Conservation (phyloP, 2,113 vertebrate species). For the Tichodroma muraria region DNA sequence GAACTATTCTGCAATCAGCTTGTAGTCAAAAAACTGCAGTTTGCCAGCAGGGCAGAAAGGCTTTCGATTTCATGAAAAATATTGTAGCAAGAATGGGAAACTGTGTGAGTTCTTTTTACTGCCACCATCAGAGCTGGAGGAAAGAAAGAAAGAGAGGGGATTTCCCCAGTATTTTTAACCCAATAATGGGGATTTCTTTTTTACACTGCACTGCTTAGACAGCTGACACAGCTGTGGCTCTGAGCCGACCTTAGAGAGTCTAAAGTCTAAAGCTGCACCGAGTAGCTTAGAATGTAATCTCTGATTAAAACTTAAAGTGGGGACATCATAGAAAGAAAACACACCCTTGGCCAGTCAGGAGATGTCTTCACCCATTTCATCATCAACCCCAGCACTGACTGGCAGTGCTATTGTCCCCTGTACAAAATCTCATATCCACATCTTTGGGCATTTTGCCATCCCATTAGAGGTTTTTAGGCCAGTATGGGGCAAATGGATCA, state of each 20-base stretch:
- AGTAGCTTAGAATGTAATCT: not conserved
- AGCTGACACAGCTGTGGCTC: not conserved
- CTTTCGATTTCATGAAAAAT: conserved; percentile 57
- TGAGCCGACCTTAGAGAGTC: not conserved
- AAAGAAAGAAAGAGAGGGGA: not conserved
- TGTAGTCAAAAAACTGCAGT: conserved; percentile 18
- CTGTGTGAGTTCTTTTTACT: not conserved
- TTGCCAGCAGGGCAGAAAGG: conserved; percentile 30
- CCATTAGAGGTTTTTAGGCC: not conserved
- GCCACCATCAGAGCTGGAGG: not conserved
- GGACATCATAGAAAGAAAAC: not conserved
- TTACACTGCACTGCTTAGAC: not conserved
- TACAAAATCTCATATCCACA: not conserved
- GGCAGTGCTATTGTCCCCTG: not conserved
- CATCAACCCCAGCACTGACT: not conserved
- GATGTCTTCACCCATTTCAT: not conserved
- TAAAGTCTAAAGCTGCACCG: not conserved
- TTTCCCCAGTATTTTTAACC: conserved; percentile 44
- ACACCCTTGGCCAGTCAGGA: not conserved
- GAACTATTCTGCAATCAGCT: conserved; percentile 31
- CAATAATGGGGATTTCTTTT: not conserved
- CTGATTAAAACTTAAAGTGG: not conserved
- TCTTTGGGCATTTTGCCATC: not conserved
- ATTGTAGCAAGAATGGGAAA: conserved; percentile 46
- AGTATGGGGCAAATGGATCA: not conserved